Evolutionary conservation across 2,113 vertebrate species (phyloP), one percentile per base, ranked within the genome.

Genomic region (Scomber japonicus): DNA sequence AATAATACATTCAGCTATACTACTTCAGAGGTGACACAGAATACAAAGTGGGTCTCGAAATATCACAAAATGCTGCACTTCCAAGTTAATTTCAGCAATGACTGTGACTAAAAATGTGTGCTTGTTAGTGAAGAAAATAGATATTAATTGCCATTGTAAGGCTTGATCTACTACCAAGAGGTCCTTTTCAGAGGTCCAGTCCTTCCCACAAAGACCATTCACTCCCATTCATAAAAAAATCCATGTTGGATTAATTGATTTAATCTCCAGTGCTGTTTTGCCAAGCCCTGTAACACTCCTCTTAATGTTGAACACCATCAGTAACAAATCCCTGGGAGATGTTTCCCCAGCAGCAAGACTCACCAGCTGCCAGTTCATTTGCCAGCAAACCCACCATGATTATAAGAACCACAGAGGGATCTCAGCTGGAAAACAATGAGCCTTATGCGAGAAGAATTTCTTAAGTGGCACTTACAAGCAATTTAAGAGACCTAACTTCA

Each of bases 221-320:
- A 67, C 40, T 61, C 11, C 9, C 4, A 45, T 66, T 35, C 7
- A 35, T 71, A 65, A 59, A 59, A 65, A 59, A 59, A 57, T 21
- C 19, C 45, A 50, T 10, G 12, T 16, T 45, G 57, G 30, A 70
- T 46, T 64, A 14, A 19, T 78, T 75, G 49, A 65, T 60, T 63
- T 68, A 40, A 75, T 82, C 69, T 51, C 27, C 49, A 55, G 51
- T 57, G 48, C 64, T 78, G 65, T 44, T 53, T 31, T 60, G 12
- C 60, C 70, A 77, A 45, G 48, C 10, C 27, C 50, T 61, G 71
- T 35, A 51, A 49, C 31, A 54, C 11, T 53, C 30, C n/a, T 21
- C 65, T 63, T 70, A 69, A 79, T 89, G 77, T 76, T 40, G 50
- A 79, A 74, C 67, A 79, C 66, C 63, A 83, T 81, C 59, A 64